phyloP scores from a whole-genome alignment of 2,797 vertebrate species.

The Phataginus tricuspis region DNA sequence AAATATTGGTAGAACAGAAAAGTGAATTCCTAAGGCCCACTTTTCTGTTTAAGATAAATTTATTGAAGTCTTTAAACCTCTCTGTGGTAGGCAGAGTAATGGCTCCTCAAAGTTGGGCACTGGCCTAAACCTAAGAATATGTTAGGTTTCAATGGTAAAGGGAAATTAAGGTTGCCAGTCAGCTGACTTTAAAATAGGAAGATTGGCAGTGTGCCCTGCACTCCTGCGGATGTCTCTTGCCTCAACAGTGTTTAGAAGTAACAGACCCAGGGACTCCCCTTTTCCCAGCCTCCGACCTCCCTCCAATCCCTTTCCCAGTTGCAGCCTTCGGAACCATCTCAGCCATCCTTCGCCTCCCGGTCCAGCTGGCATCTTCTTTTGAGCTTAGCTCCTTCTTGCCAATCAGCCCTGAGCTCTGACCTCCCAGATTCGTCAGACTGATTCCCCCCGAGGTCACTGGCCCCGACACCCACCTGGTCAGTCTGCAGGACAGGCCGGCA shows the following conservation, averaged over 20 bases:
- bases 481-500: no score
- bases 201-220: neutral
- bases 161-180: neutral
- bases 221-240: neutral
- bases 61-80: neutral
- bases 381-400: no score
- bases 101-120: neutral
- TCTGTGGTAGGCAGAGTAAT: neutral
- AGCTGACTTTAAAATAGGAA: neutral
- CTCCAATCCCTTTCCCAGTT: neutral
- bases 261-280: neutral
- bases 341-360: no score
- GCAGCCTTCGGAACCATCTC: neutral
- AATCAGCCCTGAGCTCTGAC: no score
- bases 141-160: neutral
- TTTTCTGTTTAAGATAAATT: neutral
- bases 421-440: no score
- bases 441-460: no score
- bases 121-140: neutral
- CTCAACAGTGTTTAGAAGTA: neutral
- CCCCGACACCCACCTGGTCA: no score
- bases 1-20: neutral
- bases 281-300: neutral
- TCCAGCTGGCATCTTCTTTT: no score
- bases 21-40: neutral